These are phyloP conservation scores for Arctia plantaginis DNA, from an alignment of 2,888 invertebrate genomes.

Conservation along the genomic window DNA sequence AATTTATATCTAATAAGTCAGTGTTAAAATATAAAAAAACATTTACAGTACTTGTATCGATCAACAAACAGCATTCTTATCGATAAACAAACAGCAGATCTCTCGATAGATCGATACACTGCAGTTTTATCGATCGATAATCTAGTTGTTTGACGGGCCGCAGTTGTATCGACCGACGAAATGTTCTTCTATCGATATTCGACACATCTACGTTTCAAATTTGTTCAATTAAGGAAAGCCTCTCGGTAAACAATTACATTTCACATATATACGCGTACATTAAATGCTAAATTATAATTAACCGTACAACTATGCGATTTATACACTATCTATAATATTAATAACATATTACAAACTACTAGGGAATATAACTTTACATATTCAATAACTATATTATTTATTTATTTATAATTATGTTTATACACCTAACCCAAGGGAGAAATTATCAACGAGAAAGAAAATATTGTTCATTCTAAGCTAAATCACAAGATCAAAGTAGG, in stretches of 20 bases:
- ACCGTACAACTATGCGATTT: conserved; percentile 66
- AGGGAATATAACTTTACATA: conserved; percentile 58
- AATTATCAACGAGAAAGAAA: conserved; percentile 39
- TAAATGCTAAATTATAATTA: conserved; percentile 75
- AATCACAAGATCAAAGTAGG: conserved; percentile 52
- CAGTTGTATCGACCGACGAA: background rate
- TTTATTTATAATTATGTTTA: conserved; percentile 55
- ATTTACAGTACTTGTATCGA: background rate
- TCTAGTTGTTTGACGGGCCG: background rate
- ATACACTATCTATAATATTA: conserved; percentile 64
- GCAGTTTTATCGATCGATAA: conserved; percentile 2
- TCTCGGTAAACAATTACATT: conserved; percentile 68
- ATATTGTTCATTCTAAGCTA: conserved; percentile 49
- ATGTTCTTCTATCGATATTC: background rate
- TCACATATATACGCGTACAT: conserved; percentile 54
- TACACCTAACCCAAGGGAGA: conserved; percentile 56
- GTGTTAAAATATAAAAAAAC: conserved; percentile 25
- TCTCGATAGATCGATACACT: background rate
- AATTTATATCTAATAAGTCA: conserved; percentile 22
- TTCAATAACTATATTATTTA: conserved; percentile 55
- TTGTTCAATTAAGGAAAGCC: conserved; percentile 66
- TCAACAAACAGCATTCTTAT: conserved; percentile 6
- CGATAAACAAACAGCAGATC: background rate
- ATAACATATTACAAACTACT: conserved; percentile 54
- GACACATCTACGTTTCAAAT: conserved; percentile 40